Conservation (phyloP, 2,797 vertebrate species). For the Enoplosus armatus region DNA sequence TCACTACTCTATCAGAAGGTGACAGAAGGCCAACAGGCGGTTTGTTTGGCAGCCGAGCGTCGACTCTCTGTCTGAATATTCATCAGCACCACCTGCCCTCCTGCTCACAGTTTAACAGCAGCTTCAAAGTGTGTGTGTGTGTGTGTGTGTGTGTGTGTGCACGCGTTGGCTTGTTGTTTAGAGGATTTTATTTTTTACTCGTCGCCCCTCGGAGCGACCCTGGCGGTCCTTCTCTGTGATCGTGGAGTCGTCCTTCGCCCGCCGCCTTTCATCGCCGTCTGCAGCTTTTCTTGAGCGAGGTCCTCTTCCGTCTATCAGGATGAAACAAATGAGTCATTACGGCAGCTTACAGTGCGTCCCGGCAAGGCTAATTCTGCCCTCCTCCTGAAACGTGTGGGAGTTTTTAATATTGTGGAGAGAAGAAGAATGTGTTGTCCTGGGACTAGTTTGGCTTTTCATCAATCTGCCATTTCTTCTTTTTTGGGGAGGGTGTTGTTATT, state of each 20-base stretch:
- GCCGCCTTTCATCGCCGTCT: conserved; percentile 43
- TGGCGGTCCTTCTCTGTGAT: conserved; percentile 12
- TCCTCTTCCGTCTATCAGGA: conserved; percentile 75
- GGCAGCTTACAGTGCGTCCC: conserved; percentile 65
- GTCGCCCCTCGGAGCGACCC: conserved; percentile 9
- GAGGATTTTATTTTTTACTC: conserved; percentile 15
- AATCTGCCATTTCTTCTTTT: conserved; percentile 79
- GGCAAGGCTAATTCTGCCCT: conserved; percentile 80
- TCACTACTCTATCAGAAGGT: conserved; percentile 39
- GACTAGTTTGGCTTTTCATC: conserved; percentile 86
- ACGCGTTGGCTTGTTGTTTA: conserved; percentile 21
- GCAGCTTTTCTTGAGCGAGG: conserved; percentile 40
- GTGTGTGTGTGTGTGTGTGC: conserved; percentile 18
- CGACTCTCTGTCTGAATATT: conserved; percentile 62
- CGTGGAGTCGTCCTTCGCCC: conserved; percentile 56
- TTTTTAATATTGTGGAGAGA: conserved; percentile 86
- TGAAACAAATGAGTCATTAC: conserved; percentile 81
- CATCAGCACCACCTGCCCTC: conserved; percentile 72
- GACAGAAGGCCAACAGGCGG: conserved; percentile 45
- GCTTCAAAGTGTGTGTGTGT: conserved; percentile 34
- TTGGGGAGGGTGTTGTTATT: conserved; percentile 57
- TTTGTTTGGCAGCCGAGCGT: conserved; percentile 52
- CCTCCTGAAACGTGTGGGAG: conserved; percentile 84
- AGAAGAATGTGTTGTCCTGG: conserved; percentile 77
- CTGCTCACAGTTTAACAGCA: conserved; percentile 20